Base-by-base conservation (phyloP, 1,140 invertebrate genomes). In the Orchestia grillus region DNA sequence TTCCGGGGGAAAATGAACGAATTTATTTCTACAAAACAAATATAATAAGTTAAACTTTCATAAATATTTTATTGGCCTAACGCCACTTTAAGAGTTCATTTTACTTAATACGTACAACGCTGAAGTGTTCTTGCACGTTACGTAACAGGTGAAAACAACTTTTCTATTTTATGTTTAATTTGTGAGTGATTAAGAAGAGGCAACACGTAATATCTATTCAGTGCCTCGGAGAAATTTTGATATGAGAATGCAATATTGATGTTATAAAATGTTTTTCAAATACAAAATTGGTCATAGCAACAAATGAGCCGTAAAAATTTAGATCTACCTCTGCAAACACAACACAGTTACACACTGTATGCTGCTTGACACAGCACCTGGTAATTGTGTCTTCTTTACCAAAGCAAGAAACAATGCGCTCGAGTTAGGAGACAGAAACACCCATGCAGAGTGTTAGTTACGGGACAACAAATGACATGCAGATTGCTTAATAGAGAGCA, bases 401-500 rank as follows among this genome's bases (percentile, higher is more conserved):
- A 90, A 16, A 90, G 3, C 88, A 8, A 44, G 88, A 42, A 90
- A 90, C 41, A 44, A 90, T 11, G 88, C 41, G 8, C 87, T n/a
- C 8, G 41, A 42, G 43, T 41, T 11, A 36, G 88, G 15, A 90
- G 6, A 28, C 43, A 42, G 88, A 41, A 90, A 90, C 43, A 44
- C 28, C 36, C n/a, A 1, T 16, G 88, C 47, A 6, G 44, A 40
- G 92, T 94, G 92, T 94, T 47, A 40, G 44, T 47, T 94, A 45
- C 41, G 92, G 47, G 92, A 40, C 44, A 11, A 44, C 43, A 44
- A 94, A 94, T 94, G 92, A 44, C 92, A 94, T 94, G 92, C 92
- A 94, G 92, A 94, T 94, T 94, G 92, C 44, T 45, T 94, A 94
- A 94, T 94, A 94, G 92, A 44, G 40, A 47, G 92, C 92, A 94